Conservation (phyloP, 1,140 invertebrate species). For the Ips nitidus region DNA sequence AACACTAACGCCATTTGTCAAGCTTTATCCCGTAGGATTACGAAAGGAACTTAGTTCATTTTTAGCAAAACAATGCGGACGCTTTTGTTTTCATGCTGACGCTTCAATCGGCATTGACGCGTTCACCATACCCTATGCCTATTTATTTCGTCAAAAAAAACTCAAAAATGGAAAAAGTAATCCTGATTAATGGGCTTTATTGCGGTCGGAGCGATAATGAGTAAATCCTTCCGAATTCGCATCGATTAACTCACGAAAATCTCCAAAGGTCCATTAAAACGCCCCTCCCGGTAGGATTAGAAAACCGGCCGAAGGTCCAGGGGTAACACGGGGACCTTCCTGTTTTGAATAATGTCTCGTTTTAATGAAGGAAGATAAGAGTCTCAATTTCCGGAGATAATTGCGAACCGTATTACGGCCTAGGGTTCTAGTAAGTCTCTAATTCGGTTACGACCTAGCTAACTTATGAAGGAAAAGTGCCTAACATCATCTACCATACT, state of each 20-base stretch:
- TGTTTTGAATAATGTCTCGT: slow-evolving; percentile 45
- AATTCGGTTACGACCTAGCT: too few species aligned
- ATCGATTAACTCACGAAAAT: too few species aligned
- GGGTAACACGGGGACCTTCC: slow-evolving; percentile 14
- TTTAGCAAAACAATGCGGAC: slow-evolving; percentile 28
- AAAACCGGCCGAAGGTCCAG: too few species aligned
- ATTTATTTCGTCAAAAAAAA: neutral
- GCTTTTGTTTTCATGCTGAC: slow-evolving; percentile 30
- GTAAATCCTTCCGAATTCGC: neutral
- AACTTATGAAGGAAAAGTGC: too few species aligned
- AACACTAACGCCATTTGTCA: slow-evolving; percentile 37
- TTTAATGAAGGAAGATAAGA: slow-evolving; percentile 45
- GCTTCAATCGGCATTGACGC: slow-evolving; percentile 20
- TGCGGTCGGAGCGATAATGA: slow-evolving; percentile 1
- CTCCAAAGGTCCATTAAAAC: too few species aligned
- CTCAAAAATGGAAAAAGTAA: neutral
- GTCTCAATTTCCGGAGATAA: slow-evolving; percentile 46
- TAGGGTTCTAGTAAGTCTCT: too few species aligned
- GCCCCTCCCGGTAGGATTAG: too few species aligned
- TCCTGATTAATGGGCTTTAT: too few species aligned
- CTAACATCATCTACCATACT: too few species aligned
- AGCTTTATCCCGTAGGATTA: slow-evolving; percentile 35
- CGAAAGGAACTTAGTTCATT: slow-evolving; percentile 33
- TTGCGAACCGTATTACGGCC: slow-evolving; percentile 42
- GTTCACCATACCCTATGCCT: slow-evolving; percentile 16